These are phyloP conservation scores for Diadumene lineata DNA, from an alignment of 92 coral and sea anemone genomes.

Conservation along the genomic window DNA sequence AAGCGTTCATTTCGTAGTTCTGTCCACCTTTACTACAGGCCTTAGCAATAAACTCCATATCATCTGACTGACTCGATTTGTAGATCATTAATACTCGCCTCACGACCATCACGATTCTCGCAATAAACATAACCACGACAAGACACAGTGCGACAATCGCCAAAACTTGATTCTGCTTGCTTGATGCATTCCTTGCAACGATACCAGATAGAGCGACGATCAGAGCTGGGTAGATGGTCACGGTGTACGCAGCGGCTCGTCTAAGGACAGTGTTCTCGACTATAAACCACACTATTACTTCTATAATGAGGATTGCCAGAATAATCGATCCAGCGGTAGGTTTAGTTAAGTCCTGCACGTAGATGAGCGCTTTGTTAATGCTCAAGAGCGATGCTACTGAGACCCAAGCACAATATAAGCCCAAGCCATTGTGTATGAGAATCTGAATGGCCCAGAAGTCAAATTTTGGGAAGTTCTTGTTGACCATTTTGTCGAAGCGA, in stretches of 20 bases:
- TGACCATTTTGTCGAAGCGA: constrained; percentile 35
- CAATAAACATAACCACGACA: constrained; percentile 8
- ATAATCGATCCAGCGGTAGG: constrained; percentile 42
- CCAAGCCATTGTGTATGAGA: constrained; percentile 59
- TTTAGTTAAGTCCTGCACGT: constrained; percentile 41
- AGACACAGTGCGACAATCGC: constrained; percentile 7
- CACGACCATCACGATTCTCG: constrained; percentile 4
- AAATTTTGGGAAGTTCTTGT: constrained; percentile 24
- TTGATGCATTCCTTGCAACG: constrained; percentile 15
- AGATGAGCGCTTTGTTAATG: constrained; percentile 46
- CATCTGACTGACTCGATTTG: constrained; percentile 11
- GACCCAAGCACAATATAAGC: constrained; percentile 57
- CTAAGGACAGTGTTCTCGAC: constrained; percentile 61
- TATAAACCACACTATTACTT: constrained; percentile 51
- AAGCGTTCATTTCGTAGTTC: neutral
- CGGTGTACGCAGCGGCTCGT: constrained; percentile 40
- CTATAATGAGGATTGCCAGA: constrained; percentile 51
- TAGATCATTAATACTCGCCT: constrained; percentile 3
- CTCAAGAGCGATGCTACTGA: constrained; percentile 58
- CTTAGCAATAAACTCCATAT: constrained; percentile 19
- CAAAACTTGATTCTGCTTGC: constrained; percentile 21
- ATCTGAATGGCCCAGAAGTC: constrained; percentile 58
- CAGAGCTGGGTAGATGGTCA: constrained; percentile 58
- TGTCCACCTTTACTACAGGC: constrained; percentile 1
- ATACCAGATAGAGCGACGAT: constrained; percentile 58